Conservation (phyloP, 1,140 invertebrate species). For the Conus ventricosus region DNA sequence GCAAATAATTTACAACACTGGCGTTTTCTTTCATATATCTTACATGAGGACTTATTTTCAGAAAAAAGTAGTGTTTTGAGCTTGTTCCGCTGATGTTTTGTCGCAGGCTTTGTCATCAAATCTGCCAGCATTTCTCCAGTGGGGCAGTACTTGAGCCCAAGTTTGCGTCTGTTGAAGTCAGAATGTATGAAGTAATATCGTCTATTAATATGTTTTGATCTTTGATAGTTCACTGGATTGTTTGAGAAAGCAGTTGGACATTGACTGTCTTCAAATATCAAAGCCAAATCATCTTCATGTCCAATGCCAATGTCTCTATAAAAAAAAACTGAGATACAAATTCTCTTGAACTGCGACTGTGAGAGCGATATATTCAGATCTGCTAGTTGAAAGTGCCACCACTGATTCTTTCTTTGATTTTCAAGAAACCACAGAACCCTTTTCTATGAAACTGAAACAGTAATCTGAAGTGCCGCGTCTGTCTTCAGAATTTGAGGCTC, state of each 20-base stretch:
- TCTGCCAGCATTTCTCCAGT: conserved; percentile 22
- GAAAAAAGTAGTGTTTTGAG: conserved; percentile 4
- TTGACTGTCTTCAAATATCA: conserved; percentile 13
- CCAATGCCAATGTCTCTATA: too few relatives aligned
- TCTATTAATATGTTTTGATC: conserved; percentile 27
- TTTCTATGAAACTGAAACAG: too few relatives aligned
- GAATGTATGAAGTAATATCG: conserved; percentile 15
- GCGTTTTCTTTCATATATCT: neutral
- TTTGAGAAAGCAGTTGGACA: neutral
- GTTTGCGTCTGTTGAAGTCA: conserved; percentile 8
- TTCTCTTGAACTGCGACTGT: too few relatives aligned
- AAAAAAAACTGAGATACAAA: too few relatives aligned
- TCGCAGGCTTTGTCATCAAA: conserved; percentile 24
- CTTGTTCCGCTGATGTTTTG: neutral
- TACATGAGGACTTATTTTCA: neutral
- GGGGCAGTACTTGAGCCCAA: conserved; percentile 6
- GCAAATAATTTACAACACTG: too few relatives aligned
- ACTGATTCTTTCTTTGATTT: too few relatives aligned
- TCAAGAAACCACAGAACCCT: too few relatives aligned
- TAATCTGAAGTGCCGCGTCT: too few relatives aligned
- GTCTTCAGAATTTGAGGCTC: too few relatives aligned
- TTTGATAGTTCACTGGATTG: conserved; percentile 17
- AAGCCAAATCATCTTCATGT: neutral
- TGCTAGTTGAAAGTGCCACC: too few relatives aligned
- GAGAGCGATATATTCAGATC: too few relatives aligned